phyloP scores from a whole-genome alignment of 2,797 vertebrate species.

The Enteromius radiatus region DNA sequence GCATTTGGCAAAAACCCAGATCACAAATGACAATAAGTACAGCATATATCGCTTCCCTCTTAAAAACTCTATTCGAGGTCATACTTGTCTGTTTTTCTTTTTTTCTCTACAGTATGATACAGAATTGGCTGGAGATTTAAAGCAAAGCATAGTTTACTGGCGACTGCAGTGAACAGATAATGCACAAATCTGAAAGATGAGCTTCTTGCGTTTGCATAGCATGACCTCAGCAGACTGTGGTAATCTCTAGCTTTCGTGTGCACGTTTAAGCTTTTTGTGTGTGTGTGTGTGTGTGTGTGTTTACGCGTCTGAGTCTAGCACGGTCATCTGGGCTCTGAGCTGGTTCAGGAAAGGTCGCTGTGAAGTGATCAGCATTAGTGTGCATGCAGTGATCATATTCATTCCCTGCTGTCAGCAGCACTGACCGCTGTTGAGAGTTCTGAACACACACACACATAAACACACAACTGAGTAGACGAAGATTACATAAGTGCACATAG shows the following conservation, averaged over 20 bases:
- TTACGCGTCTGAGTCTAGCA: background rate
- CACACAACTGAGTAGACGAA: slow-evolving; percentile 1
- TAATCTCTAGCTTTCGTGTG: slow-evolving; percentile 22
- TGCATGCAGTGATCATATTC: slow-evolving; percentile 31
- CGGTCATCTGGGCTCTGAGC: slow-evolving; percentile 36
- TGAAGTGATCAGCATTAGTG: slow-evolving; percentile 39
- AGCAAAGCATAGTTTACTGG: slow-evolving; percentile 13
- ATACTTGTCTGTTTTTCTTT: slow-evolving; percentile 65
- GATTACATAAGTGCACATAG: slow-evolving; percentile 15
- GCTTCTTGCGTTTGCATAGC: slow-evolving; percentile 21
- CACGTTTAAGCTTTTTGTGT: slow-evolving; percentile 22
- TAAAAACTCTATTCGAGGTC: slow-evolving; percentile 68
- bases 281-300: slow-evolving; percentile 4
- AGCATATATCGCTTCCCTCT: slow-evolving; percentile 55
- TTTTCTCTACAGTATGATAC: slow-evolving; percentile 50
- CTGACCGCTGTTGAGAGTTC: slow-evolving; percentile 3
- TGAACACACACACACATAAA: slow-evolving; percentile 28
- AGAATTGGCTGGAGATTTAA: slow-evolving; percentile 55
- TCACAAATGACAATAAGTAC: slow-evolving; percentile 67
- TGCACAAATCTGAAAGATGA: slow-evolving; percentile 12
- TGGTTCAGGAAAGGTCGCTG: slow-evolving; percentile 44
- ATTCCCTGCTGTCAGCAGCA: slow-evolving; percentile 22
- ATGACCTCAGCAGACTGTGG: slow-evolving; percentile 33
- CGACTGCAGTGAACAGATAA: background rate
- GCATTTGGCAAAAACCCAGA: slow-evolving; percentile 65